Conservation (phyloP, 1,140 invertebrate species). For the Drosophila albomicans region DNA sequence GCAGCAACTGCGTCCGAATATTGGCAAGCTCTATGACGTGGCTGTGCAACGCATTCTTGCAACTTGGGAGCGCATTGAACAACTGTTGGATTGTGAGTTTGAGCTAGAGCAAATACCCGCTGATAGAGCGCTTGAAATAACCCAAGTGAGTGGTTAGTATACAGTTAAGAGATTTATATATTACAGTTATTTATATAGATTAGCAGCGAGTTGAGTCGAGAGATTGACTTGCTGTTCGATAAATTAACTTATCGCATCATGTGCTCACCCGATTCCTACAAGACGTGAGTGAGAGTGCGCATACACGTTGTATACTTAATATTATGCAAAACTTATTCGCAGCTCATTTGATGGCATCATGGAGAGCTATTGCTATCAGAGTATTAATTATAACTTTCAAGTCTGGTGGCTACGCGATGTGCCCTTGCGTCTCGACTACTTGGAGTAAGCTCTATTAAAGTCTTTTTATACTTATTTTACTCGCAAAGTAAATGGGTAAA, state of each 20-base stretch:
- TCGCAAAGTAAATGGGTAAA: too few species aligned
- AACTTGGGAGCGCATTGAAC: slow-evolving; percentile 30
- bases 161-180: neutral
- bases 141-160: slow-evolving; percentile 8
- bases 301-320: neutral
- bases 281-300: slow-evolving; percentile 51
- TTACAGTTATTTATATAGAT: slow-evolving; percentile 20
- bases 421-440: slow-evolving; percentile 54
- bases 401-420: slow-evolving; percentile 72
- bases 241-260: slow-evolving; percentile 69
- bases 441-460: slow-evolving; percentile 49
- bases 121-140: slow-evolving; percentile 28
- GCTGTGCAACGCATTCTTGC: slow-evolving; percentile 38
- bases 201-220: slow-evolving; percentile 39
- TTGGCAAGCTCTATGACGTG: slow-evolving; percentile 54
- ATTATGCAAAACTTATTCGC: neutral
- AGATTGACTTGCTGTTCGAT: slow-evolving; percentile 59
- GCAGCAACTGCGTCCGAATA: slow-evolving; percentile 33
- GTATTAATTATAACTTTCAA: slow-evolving; percentile 53
- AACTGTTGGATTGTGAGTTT: slow-evolving; percentile 27
- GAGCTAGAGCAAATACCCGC: slow-evolving; percentile 24
- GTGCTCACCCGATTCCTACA: slow-evolving; percentile 51
- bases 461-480: too few species aligned
- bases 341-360: slow-evolving; percentile 46
- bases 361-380: slow-evolving; percentile 57